Percentiles rank a stretch among this genome's conserved stretches.
Evolutionary conservation across 37 sponge, comb jelly and placozoan genomes (phyloP).

Genomic region (Bolinopsis microptera): DNA sequence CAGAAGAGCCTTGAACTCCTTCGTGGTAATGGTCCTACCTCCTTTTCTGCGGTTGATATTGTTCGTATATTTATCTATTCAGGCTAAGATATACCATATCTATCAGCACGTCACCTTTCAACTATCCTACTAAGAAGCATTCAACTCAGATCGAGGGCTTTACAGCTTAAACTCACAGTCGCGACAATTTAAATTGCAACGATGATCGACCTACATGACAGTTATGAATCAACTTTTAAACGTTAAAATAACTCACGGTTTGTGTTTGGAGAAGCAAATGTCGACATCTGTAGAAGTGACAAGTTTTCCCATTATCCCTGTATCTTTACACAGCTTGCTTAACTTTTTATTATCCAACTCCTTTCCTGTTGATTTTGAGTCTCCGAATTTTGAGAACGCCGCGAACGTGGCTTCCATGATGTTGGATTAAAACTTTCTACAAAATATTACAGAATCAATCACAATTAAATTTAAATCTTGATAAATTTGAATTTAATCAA

Average conservation of each 20-base stretch:
- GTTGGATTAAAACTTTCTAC: neutral
- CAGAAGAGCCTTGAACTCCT: conserved; percentile 75
- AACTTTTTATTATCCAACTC: conserved; percentile 73
- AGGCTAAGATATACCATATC: too few relatives aligned
- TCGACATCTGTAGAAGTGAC: conserved; percentile 87
- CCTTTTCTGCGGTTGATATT: conserved; percentile 75
- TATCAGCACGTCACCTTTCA: too few relatives aligned
- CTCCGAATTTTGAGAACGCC: conserved; percentile 12
- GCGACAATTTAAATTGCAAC: too few relatives aligned
- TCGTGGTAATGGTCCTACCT: conserved; percentile 78
- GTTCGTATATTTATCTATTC: too few relatives aligned
- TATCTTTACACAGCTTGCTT: conserved; percentile 77
- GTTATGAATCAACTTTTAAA: too few relatives aligned
- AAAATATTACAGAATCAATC: too few relatives aligned
- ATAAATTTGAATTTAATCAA: too few relatives aligned
- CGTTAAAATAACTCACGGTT: conserved; percentile 71
- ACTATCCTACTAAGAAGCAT: too few relatives aligned
- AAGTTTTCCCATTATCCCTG: conserved; percentile 77
- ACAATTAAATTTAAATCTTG: too few relatives aligned
- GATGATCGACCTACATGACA: too few relatives aligned
- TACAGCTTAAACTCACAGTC: too few relatives aligned
- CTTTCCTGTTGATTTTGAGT: neutral
- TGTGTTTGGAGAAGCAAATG: conserved; percentile 75
- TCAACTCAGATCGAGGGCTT: too few relatives aligned
- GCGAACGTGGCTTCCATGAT: conserved; percentile 7